Evolutionary conservation across 2,797 vertebrate species (phyloP).

Genomic region (Astyanax mexicanus): DNA sequence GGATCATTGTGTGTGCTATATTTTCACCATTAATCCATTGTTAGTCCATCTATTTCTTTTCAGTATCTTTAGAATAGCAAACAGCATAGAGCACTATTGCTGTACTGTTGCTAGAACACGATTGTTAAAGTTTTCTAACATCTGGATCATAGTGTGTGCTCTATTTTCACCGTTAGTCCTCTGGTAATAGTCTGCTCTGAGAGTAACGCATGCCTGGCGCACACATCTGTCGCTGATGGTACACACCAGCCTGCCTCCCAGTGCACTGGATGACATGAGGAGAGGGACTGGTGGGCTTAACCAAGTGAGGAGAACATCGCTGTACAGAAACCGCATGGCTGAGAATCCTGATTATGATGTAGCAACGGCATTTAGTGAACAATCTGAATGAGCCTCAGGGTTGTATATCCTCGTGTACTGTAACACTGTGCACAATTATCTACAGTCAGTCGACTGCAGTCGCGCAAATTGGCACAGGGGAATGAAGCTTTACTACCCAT

Average conservation of each 20-base stretch:
- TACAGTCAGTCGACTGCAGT: too few relatives aligned
- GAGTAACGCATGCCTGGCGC: neutral
- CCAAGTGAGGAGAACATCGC: neutral
- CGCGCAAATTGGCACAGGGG: too few relatives aligned
- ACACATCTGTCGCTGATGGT: neutral
- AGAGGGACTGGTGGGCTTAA: constrained; percentile 7
- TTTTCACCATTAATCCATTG: too few relatives aligned
- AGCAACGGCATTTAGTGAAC: neutral
- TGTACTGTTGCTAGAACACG: neutral
- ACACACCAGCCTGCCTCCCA: neutral
- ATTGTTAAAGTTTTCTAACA: neutral
- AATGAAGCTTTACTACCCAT: too few relatives aligned
- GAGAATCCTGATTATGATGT: constrained; percentile 2
- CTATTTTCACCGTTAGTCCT: neutral
- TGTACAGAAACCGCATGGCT: neutral
- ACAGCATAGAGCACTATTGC: neutral
- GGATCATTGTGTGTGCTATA: too few relatives aligned
- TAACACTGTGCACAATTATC: too few relatives aligned
- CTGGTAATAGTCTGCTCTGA: constrained; percentile 13
- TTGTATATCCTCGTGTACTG: too few relatives aligned
- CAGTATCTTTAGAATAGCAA: neutral
- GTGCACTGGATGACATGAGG: neutral
- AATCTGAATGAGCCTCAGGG: too few relatives aligned
- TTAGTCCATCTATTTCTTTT: too few relatives aligned
- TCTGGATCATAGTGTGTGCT: constrained; percentile 7